A percentile compares a stretch with the other conserved stretches of the same genome.
Conservation (phyloP, 2,888 invertebrate genomes). For the Anodontia alba region DNA sequence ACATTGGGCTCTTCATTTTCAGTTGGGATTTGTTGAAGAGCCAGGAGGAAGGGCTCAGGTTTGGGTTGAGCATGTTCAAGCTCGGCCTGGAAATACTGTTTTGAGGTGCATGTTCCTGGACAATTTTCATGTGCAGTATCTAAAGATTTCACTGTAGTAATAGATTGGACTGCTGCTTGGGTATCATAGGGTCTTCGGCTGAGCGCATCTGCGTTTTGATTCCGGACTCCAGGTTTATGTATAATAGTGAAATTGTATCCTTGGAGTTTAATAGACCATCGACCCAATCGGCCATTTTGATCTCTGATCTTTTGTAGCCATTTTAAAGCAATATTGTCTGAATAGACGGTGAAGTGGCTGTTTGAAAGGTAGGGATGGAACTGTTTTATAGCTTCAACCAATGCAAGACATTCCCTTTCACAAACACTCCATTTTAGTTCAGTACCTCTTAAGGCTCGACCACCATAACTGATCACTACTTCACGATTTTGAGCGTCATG, state of each 20-base stretch:
- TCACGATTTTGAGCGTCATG: conserved; percentile 31
- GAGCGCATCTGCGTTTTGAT: not conserved
- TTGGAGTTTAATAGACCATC: conserved; percentile 29
- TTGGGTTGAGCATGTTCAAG: not conserved
- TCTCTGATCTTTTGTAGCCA: conserved; percentile 44
- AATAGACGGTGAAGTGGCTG: conserved; percentile 40
- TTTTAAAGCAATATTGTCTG: conserved; percentile 49
- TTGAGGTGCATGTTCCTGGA: not conserved
- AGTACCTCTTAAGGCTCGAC: conserved; percentile 33
- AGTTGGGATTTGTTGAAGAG: not conserved
- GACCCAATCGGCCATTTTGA: conserved; percentile 33
- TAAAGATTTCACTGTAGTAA: no score
- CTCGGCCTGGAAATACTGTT: not conserved
- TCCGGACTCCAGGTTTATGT: not conserved
- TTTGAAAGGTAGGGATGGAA: conserved; percentile 46
- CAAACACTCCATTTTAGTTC: conserved; percentile 43
- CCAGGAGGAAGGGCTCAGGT: not conserved
- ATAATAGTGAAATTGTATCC: not conserved
- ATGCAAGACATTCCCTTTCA: conserved; percentile 54
- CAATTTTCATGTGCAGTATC: no score
- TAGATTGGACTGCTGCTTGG: no score
- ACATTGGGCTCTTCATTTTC: conserved; percentile 18
- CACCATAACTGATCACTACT: conserved; percentile 52
- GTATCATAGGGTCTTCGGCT: not conserved
- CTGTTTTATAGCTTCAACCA: conserved; percentile 51